Conservation (phyloP, 2,113 vertebrate genomes). For the Centropus unirufus region DNA sequence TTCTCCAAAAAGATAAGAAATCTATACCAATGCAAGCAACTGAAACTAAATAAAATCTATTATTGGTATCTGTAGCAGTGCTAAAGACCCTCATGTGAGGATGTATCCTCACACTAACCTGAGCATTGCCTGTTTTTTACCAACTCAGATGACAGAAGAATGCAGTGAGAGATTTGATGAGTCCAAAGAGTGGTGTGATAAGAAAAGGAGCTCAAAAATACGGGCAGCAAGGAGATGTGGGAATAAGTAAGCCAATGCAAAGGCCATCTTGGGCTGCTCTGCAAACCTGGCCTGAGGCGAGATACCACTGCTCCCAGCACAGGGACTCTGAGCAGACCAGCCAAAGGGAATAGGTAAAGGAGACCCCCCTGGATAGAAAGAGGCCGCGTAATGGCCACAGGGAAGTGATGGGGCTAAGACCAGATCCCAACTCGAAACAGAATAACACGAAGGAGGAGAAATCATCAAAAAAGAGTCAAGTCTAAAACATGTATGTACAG, state of each 20-base stretch:
- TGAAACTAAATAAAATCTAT: neutral
- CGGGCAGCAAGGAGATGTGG: neutral
- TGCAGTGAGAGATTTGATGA: neutral
- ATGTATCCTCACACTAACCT: neutral
- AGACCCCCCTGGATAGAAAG: neutral
- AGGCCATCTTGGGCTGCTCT: neutral
- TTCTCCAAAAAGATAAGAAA: neutral
- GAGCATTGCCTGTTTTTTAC: neutral
- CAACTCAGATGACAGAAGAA: neutral
- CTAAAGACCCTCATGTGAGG: neutral
- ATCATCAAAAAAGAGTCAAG: neutral
- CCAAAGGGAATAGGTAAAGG: accelerated
- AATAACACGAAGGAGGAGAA: neutral
- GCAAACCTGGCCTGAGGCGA: neutral
- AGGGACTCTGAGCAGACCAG: neutral
- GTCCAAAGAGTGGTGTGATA: neutral
- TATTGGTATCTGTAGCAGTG: neutral
- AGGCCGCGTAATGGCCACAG: neutral
- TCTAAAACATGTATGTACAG: neutral
- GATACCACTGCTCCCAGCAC: neutral
- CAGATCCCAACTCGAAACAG: neutral
- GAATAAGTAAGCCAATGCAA: neutral
- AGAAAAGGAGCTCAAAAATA: neutral
- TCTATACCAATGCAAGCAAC: neutral
- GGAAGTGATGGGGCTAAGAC: neutral